Evolutionary conservation across 2,113 vertebrate genomes (phyloP).

Genomic region (Beaufortia kweichowensis): DNA sequence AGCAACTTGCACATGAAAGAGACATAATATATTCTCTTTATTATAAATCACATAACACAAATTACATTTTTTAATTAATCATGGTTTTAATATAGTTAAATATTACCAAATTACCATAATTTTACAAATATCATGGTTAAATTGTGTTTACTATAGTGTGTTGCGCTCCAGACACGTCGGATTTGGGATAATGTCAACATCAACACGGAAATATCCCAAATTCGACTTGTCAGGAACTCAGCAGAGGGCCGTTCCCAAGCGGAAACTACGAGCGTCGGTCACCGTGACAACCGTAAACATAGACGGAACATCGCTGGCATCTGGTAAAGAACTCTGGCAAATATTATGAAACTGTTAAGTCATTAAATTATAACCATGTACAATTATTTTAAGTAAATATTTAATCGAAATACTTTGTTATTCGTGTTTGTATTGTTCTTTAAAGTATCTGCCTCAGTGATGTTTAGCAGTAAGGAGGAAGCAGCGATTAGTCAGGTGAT

Average conservation of each 20-base stretch:
- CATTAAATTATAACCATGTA: not conserved
- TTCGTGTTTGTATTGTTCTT: not conserved
- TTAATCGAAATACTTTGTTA: no score
- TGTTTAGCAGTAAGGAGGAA: slow-evolving; percentile 73
- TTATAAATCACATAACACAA: no score
- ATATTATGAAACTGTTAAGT: not conserved
- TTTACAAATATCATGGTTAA: no score
- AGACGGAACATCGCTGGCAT: not conserved
- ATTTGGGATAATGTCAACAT: no score
- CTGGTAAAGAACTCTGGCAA: not conserved
- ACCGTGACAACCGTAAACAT: slow-evolving; percentile 41
- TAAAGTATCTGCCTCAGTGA: slow-evolving; percentile 45
- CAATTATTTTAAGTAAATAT: not conserved
- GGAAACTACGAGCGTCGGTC: slow-evolving; percentile 8
- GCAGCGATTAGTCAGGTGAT: slow-evolving; percentile 72
- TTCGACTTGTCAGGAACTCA: no score
- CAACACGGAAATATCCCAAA: no score
- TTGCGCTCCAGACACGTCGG: no score
- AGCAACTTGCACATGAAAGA: not conserved
- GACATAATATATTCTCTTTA: not conserved
- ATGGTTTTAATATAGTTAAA: no score
- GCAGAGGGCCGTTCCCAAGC: not conserved
- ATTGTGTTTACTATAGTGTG: no score
- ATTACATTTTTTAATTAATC: no score
- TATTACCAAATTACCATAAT: no score